These are phyloP conservation scores for Arenaria interpres DNA, from an alignment of 2,113 vertebrate species.

Conservation along the genomic window DNA sequence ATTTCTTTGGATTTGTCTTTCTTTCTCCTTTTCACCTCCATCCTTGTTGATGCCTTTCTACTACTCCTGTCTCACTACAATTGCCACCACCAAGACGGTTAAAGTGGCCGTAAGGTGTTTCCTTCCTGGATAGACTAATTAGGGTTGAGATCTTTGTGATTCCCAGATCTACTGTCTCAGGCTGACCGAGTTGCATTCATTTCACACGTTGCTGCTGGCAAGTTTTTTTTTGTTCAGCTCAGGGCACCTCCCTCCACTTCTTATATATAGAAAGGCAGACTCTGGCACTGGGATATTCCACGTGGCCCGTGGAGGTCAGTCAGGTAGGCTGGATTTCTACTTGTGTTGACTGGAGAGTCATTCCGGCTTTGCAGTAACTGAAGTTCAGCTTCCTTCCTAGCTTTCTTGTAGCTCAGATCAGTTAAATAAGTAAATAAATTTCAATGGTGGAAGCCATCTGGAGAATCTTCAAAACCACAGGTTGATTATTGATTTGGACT, in stretches of 20 bases:
- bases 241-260: neutral
- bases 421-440: neutral
- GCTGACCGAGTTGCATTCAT: neutral
- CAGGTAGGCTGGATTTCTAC: neutral
- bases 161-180: neutral
- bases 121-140: neutral
- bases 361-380: neutral
- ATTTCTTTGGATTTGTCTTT: neutral
- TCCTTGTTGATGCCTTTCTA: neutral
- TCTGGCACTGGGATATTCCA: neutral
- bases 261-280: neutral
- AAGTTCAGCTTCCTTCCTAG: neutral
- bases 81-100: neutral
- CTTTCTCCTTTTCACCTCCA: neutral
- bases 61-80: neutral
- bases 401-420: neutral
- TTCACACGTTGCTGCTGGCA: neutral
- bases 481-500: neutral
- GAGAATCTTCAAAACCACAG: neutral
- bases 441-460: neutral
- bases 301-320: neutral
- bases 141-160: neutral
- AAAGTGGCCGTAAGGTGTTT: neutral
- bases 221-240: neutral
- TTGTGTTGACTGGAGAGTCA: neutral